Conservation (phyloP, 2,797 vertebrate species). For the Sebastiscus tertius region DNA sequence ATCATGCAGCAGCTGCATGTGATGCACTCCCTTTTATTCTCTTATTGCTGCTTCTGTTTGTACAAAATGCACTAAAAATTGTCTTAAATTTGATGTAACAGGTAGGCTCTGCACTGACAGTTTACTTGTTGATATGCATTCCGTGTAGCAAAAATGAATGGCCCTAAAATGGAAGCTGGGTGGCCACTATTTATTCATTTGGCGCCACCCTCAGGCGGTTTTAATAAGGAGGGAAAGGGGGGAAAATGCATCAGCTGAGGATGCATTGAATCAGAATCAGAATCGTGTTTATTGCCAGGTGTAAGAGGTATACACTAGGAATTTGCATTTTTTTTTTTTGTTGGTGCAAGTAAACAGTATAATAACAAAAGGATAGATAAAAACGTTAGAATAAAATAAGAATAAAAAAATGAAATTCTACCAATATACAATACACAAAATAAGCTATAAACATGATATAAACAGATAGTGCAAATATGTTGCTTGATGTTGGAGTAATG, state of each 20-base stretch:
- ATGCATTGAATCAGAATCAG: background rate
- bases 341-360: no score
- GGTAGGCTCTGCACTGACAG: constrained; percentile 55
- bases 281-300: no score
- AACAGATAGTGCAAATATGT: background rate
- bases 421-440: no score
- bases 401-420: no score
- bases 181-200: constrained; percentile 80
- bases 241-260: constrained; percentile 29
- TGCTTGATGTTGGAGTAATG: constrained; percentile 18
- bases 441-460: no score
- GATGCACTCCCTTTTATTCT: background rate
- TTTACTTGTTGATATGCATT: constrained; percentile 79
- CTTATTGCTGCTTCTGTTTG: background rate
- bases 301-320: no score
- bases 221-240: constrained; percentile 41
- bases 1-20: background rate
- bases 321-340: no score
- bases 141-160: constrained; percentile 67
- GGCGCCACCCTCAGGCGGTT: constrained; percentile 85
- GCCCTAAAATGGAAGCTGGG: constrained; percentile 66
- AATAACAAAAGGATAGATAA: no score
- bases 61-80: background rate
- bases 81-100: constrained; percentile 59
- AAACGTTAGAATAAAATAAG: no score